These are phyloP conservation scores for Ctenicera cuprea DNA, from an alignment of 2,888 invertebrate genomes.

Conservation along the genomic window DNA sequence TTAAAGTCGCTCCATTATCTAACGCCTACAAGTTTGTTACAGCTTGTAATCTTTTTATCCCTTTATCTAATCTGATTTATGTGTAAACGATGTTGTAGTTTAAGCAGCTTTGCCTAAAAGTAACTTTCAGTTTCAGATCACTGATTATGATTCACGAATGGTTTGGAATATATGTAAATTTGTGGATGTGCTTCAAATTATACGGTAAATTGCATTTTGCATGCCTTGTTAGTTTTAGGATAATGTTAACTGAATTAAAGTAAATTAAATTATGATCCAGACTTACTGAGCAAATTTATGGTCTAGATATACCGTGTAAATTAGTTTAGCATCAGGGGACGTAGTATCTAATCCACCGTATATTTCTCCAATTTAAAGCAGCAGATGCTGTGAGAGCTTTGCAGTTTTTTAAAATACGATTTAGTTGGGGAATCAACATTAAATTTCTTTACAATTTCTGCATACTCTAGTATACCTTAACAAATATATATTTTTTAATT, in stretches of 20 bases:
- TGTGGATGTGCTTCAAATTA: not conserved
- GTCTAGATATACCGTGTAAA: constrained; percentile 2
- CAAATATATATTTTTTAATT: too few species aligned
- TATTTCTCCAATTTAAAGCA: constrained; percentile 4
- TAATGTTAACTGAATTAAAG: constrained; percentile 25
- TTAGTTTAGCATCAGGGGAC: not conserved
- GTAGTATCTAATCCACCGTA: not conserved
- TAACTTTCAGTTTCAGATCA: too few species aligned
- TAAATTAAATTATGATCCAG: constrained; percentile 14
- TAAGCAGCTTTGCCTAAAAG: too few species aligned
- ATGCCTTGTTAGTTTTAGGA: not conserved
- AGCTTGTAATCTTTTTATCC: too few species aligned
- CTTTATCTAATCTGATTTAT: too few species aligned
- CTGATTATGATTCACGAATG: too few species aligned
- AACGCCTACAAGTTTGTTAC: too few species aligned
- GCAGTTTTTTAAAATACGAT: too few species aligned
- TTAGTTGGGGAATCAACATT: not conserved
- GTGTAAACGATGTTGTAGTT: too few species aligned
- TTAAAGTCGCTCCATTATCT: too few species aligned
- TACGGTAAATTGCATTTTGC: constrained; percentile 3
- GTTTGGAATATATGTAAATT: not conserved
- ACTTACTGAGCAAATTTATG: constrained; percentile 13
- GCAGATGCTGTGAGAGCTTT: not conserved
- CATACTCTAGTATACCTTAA: too few species aligned
- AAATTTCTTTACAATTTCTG: not conserved